Evolutionary conservation across 2,113 vertebrate genomes (phyloP).

Genomic region (Zosterops lateralis): DNA sequence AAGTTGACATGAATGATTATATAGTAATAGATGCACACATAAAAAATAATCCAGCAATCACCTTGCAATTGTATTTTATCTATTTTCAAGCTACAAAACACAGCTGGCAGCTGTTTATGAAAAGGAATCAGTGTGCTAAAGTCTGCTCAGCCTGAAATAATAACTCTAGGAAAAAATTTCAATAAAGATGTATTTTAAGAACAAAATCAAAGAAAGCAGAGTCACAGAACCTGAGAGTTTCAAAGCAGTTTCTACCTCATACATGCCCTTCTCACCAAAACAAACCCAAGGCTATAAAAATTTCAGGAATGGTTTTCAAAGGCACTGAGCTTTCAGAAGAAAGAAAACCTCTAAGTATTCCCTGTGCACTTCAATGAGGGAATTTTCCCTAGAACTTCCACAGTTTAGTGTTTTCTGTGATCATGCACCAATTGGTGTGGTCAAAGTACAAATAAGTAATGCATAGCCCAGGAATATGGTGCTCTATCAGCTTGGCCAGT

Average conservation of each 20-base stretch:
- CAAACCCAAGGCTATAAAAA: slow-evolving; percentile 30
- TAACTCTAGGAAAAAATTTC: not conserved
- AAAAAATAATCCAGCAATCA: slow-evolving; percentile 7
- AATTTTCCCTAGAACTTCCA: slow-evolving; percentile 60
- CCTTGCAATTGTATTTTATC: not conserved
- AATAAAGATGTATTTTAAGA: slow-evolving; percentile 10
- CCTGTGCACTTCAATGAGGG: not conserved
- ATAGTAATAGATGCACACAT: not conserved
- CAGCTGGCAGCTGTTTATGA: slow-evolving; percentile 6
- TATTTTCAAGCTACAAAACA: slow-evolving; percentile 9
- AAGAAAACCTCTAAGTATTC: not conserved
- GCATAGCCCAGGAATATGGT: slow-evolving; percentile 68
- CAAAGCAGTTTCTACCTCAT: not conserved
- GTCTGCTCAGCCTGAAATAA: not conserved
- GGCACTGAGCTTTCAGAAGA: not conserved
- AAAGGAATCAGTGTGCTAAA: not conserved
- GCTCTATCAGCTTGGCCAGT: slow-evolving; percentile 67
- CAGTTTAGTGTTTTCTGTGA: slow-evolving; percentile 70
- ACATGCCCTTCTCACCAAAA: not conserved
- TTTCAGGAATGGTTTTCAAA: slow-evolving; percentile 40
- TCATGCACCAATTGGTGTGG: slow-evolving; percentile 72
- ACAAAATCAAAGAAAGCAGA: slow-evolving; percentile 23
- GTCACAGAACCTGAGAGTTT: not conserved
- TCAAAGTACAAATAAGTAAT: slow-evolving; percentile 74
- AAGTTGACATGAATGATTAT: not conserved